Percentiles rank a stretch among this genome's conserved stretches.
These are phyloP conservation scores for Drosophila serrata DNA, from an alignment of 1,140 invertebrate species.

Conservation along the genomic window DNA sequence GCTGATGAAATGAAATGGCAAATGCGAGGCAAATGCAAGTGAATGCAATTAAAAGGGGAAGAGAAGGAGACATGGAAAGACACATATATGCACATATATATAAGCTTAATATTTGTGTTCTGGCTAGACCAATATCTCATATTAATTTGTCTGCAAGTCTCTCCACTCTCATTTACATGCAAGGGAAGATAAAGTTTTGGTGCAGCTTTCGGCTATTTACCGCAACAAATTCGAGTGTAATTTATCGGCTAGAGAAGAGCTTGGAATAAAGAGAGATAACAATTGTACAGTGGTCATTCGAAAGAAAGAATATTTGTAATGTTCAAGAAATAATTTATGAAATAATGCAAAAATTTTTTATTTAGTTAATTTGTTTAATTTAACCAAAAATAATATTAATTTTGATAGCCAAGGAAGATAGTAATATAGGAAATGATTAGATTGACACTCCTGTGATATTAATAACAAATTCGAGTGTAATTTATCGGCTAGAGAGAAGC, in stretches of 20 bases:
- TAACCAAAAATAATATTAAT: not conserved
- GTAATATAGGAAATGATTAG: not conserved
- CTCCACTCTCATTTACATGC: constrained; percentile 46
- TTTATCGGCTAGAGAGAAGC: no score
- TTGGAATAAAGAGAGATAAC: not conserved
- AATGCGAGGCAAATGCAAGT: constrained; percentile 52
- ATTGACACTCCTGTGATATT: not conserved
- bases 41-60: constrained; percentile 61
- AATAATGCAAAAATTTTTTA: no score
- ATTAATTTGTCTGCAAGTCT: constrained; percentile 39
- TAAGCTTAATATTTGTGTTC: constrained; percentile 21
- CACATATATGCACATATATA: constrained; percentile 3
- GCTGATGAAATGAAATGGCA: constrained; percentile 61
- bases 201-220: constrained; percentile 52
- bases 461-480: no score
- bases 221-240: constrained; percentile 50
- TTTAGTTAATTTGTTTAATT: no score
- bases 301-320: not conserved
- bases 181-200: constrained; percentile 26
- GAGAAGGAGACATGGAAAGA: constrained; percentile 20
- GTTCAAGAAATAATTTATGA: not conserved
- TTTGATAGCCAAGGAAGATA: not conserved
- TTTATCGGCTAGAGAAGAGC: constrained; percentile 38
- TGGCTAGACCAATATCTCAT: constrained; percentile 53
- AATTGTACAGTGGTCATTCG: constrained; percentile 3